Conservation (phyloP, 2,888 invertebrate species). For the Minunthozetes semirufus region DNA sequence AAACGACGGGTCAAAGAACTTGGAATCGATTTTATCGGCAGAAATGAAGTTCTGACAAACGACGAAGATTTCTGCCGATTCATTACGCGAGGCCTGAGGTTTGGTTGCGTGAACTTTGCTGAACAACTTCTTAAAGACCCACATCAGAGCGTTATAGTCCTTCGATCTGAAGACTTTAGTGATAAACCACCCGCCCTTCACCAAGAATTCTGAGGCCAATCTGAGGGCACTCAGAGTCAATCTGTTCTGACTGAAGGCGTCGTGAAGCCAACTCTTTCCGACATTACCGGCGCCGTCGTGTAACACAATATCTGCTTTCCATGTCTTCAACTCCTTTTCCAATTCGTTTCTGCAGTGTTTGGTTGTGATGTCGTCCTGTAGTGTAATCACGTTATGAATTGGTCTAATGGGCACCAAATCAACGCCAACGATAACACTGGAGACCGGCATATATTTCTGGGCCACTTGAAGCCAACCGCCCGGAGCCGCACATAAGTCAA, state of each 20-base stretch:
- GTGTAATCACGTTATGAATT: constrained; percentile 78
- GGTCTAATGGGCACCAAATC: constrained; percentile 90
- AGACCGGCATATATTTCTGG: constrained; percentile 92
- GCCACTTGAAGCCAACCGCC: constrained; percentile 99
- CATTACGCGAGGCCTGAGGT: constrained; percentile 93
- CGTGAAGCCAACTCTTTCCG: constrained; percentile 87
- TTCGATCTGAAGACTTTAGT: constrained; percentile 98
- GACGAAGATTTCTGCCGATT: constrained; percentile 98
- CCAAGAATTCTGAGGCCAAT: constrained; percentile 78
- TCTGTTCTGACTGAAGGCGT: constrained; percentile 86
- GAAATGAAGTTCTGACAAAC: constrained; percentile 90
- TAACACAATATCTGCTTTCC: constrained; percentile 94
- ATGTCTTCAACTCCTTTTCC: constrained; percentile 77
- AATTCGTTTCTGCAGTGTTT: constrained; percentile 72
- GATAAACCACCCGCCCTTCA: constrained; percentile 90
- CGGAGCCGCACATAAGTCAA: constrained; percentile 98
- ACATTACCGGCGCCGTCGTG: constrained; percentile 99
- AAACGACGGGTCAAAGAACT: constrained; percentile 83
- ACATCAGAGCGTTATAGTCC: constrained; percentile 88
- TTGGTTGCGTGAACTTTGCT: constrained; percentile 96
- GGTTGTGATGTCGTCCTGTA: constrained; percentile 93
- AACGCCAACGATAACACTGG: constrained; percentile 78
- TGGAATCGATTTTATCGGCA: constrained; percentile 84
- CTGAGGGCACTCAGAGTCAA: constrained; percentile 87
- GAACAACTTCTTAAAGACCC: constrained; percentile 94